A percentile compares a stretch with the other conserved stretches of the same genome.
Evolutionary conservation across 1,140 invertebrate genomes (phyloP).

Genomic region (Laodelphax striatellus): DNA sequence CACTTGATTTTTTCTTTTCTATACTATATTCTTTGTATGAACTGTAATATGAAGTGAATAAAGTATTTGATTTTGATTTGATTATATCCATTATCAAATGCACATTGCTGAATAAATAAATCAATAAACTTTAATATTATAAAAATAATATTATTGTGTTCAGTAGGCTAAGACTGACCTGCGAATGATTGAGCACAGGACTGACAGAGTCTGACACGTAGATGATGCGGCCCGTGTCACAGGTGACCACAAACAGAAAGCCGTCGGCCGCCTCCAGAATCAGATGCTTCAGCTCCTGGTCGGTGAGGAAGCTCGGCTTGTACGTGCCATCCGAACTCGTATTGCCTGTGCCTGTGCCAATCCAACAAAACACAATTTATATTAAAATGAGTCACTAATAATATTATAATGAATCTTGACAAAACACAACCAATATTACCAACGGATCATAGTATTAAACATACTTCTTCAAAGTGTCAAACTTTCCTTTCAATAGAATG

Average conservation of each 20-base stretch:
- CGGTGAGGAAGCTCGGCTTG: slow-evolving; percentile 97
- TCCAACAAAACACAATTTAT: slow-evolving; percentile 17
- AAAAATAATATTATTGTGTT: too few relatives aligned
- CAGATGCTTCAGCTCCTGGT: slow-evolving; percentile 97
- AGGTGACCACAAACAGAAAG: slow-evolving; percentile 96
- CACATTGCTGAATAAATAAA: too few relatives aligned
- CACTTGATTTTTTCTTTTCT: too few relatives aligned
- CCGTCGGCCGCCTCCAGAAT: slow-evolving; percentile 99
- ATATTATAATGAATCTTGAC: too few relatives aligned
- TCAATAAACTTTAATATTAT: not conserved
- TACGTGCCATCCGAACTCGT: slow-evolving; percentile 88
- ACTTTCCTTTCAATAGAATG: too few relatives aligned
- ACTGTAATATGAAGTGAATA: too few relatives aligned
- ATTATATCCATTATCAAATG: too few relatives aligned
- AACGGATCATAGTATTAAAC: too few relatives aligned
- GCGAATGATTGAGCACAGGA: slow-evolving; percentile 91
- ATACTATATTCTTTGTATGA: too few relatives aligned
- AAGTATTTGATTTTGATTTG: too few relatives aligned
- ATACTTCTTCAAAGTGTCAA: too few relatives aligned
- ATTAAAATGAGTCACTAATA: not conserved
- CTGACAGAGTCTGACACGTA: slow-evolving; percentile 98
- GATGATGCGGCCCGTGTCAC: slow-evolving; percentile 92
- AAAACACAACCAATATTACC: not conserved
- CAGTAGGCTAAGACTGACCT: too few relatives aligned
- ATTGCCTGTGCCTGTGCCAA: slow-evolving; percentile 93